Base-by-base conservation (phyloP, 2,113 vertebrate genomes). In the Calidris pugnax region DNA sequence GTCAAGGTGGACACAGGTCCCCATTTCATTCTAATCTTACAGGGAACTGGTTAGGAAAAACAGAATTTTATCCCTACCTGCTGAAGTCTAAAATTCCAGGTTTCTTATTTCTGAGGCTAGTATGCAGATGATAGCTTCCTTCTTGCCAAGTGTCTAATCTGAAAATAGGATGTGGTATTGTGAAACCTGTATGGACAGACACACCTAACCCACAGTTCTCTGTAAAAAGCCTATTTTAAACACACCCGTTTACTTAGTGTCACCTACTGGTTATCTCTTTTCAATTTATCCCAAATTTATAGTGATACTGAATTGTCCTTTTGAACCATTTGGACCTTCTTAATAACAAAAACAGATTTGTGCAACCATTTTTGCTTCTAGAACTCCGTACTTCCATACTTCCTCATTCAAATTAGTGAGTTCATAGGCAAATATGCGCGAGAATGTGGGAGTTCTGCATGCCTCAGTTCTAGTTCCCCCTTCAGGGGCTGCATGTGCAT, bases 371-470 rank as follows among this genome's bases (percentile, higher is more conserved):
- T 81, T 82, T 92, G 35, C 27, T 60, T 69, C 51, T 73, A 56
- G 64, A 78, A 68, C 53, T 45, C 19, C 66, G 43, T 57, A 24
- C 9, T 81, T 85, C 26, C 33, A 7, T 74, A 35, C 14, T 57
- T 84, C 12, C 7, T 81, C n/a, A 37, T 53, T 72, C 53, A 87
- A 79, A 81, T 73, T 79, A 82, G 39, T 71, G 84, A 43, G 39
- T 56, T 85, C 26, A 51, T 41, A 87, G 24, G 39, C 62, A 89
- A 95, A 87, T 51, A 68, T 19, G 16, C 35, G 45, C 59, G 22
- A 82, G 89, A 86, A 91, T 82, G 81, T 82, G 73, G 80, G 47
- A 91, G 66, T 79, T 87, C 81, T 68, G 69, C 80, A 66, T 94
- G 66, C 53, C 48, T 89, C 17, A 56, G 57, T 71, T 76, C 53